Conservation (phyloP, 2,797 vertebrate species). For the Rhodeus uyekii region DNA sequence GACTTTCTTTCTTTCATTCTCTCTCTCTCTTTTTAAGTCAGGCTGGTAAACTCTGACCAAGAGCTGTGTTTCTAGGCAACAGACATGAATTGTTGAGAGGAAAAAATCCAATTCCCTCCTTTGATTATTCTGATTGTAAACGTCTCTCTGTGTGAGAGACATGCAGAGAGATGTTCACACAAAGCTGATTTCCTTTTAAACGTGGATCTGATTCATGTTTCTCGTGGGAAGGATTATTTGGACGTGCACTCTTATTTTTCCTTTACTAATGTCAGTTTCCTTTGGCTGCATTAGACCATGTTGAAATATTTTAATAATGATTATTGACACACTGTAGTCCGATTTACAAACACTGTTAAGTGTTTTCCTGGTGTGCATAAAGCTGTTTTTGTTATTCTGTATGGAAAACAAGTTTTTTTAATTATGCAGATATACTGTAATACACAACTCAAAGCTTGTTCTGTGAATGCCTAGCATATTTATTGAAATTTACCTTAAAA, state of each 20-base stretch:
- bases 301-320: background rate
- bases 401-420: background rate
- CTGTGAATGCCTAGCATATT: background rate
- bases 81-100: background rate
- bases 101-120: background rate
- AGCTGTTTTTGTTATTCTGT: background rate
- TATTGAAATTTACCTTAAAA: background rate
- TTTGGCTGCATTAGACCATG: constrained; percentile 1
- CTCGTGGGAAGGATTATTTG: background rate
- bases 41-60: background rate
- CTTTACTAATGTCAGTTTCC: background rate
- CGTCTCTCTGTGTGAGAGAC: background rate
- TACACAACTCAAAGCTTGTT: too few relatives aligned
- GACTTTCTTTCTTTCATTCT: background rate
- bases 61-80: constrained; percentile 45
- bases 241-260: background rate
- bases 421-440: background rate
- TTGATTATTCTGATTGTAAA: background rate
- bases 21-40: constrained; percentile 6
- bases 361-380: background rate
- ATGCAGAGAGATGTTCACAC: background rate
- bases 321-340: background rate
- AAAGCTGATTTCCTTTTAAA: background rate
- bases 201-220: background rate
- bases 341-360: background rate